Conservation (phyloP, 1,140 invertebrate species). For the Scaptomyza graminum region DNA sequence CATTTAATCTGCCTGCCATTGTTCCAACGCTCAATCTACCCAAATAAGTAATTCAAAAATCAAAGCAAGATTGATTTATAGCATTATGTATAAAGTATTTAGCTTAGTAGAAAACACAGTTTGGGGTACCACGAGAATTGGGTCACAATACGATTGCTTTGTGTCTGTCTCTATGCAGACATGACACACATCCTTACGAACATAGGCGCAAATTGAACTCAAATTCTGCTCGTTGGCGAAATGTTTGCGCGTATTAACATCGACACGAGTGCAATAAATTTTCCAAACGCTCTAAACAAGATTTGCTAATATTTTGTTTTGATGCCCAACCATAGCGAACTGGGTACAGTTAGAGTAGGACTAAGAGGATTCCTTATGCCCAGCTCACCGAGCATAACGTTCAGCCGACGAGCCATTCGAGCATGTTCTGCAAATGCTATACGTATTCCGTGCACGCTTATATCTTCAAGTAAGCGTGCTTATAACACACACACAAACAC, state of each 20-base stretch:
- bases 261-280: constrained; percentile 56
- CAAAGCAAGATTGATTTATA: constrained; percentile 9
- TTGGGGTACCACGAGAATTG: neutral
- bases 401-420: constrained; percentile 34
- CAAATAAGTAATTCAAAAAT: neutral
- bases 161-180: constrained; percentile 1
- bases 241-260: constrained; percentile 53
- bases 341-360: constrained; percentile 5
- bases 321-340: constrained; percentile 24
- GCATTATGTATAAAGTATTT: neutral
- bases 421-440: constrained; percentile 42
- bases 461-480: constrained; percentile 61
- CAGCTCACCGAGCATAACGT: constrained; percentile 5
- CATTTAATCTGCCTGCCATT: neutral
- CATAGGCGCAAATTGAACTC: constrained; percentile 22
- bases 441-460: constrained; percentile 57
- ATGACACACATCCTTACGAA: constrained; percentile 7
- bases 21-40: neutral
- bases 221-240: constrained; percentile 44
- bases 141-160: constrained; percentile 6
- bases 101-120: constrained; percentile 5
- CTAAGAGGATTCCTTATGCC: constrained; percentile 21
- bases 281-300: constrained; percentile 52
- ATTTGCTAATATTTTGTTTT: constrained; percentile 63
- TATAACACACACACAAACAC: constrained; percentile 38